These are phyloP conservation scores for Catostylus mosaicus DNA, from an alignment of 30 jellyfish, hydroid and myxozoan genomes.

Conservation along the genomic window DNA sequence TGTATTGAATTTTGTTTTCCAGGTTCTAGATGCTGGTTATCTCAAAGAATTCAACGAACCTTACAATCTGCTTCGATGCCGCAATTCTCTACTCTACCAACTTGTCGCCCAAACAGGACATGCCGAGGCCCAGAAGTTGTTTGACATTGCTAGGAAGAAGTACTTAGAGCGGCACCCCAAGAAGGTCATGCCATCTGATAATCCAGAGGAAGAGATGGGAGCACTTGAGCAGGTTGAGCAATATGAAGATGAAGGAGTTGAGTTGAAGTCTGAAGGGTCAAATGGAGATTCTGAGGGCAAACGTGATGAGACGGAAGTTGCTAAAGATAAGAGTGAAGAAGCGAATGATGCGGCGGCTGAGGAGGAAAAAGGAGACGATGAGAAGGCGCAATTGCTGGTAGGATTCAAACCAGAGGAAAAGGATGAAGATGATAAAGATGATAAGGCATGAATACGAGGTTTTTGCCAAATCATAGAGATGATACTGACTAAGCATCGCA, in stretches of 20 bases:
- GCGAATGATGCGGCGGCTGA: not conserved
- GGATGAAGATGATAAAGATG: conserved; percentile 13
- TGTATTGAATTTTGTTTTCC: not conserved
- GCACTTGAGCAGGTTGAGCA: conserved; percentile 65
- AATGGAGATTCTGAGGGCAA: not conserved
- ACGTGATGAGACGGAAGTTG: not conserved
- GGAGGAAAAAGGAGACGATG: conserved; percentile 32
- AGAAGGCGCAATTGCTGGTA: conserved; percentile 37
- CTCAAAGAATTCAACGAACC: conserved; percentile 89
- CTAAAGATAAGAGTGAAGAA: not conserved
- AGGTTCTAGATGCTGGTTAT: conserved; percentile 95
- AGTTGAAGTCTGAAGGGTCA: conserved; percentile 29
- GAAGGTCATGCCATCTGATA: conserved; percentile 13
- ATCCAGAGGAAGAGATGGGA: conserved; percentile 74
- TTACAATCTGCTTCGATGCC: conserved; percentile 83
- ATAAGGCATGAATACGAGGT: not conserved
- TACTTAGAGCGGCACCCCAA: conserved; percentile 60
- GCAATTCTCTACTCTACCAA: conserved; percentile 72
- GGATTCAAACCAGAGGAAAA: conserved; percentile 43
- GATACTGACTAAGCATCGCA: not conserved
- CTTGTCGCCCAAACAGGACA: conserved; percentile 94
- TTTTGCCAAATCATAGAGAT: not conserved
- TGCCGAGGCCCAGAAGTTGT: conserved; percentile 87
- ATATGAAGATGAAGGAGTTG: conserved; percentile 58
- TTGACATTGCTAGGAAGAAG: conserved; percentile 87